Evolutionary conservation across 2,888 invertebrate genomes (phyloP).

Genomic region (Amphipyra berbera): DNA sequence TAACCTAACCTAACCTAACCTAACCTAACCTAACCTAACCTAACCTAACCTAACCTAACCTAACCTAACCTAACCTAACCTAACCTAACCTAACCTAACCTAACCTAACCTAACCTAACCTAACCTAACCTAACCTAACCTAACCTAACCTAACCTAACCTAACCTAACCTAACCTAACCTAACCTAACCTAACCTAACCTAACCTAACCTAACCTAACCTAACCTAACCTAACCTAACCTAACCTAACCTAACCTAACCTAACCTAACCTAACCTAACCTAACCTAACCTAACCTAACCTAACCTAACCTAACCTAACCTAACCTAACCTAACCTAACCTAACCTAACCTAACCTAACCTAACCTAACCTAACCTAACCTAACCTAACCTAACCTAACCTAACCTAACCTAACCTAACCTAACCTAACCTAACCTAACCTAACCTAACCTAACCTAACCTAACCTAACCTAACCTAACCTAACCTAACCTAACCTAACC

Average conservation of each 20-base stretch:
- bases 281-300: slow-evolving; percentile 33
- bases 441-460: slow-evolving; percentile 36
- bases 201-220: slow-evolving; percentile 35
- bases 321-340: slow-evolving; percentile 56
- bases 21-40: slow-evolving; percentile 46
- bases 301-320: slow-evolving; percentile 51
- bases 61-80: slow-evolving; percentile 33
- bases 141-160: slow-evolving; percentile 28
- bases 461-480: slow-evolving; percentile 37
- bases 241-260: slow-evolving; percentile 33
- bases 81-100: slow-evolving; percentile 31
- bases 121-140: slow-evolving; percentile 32
- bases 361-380: slow-evolving; percentile 49
- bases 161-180: slow-evolving; percentile 19
- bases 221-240: slow-evolving; percentile 34
- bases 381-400: slow-evolving; percentile 44
- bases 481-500: slow-evolving; percentile 29
- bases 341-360: slow-evolving; percentile 54
- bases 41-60: slow-evolving; percentile 42
- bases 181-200: slow-evolving; percentile 32
- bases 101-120: slow-evolving; percentile 37
- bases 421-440: slow-evolving; percentile 36
- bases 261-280: slow-evolving; percentile 30
- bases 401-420: slow-evolving; percentile 46
- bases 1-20: slow-evolving; percentile 35